A percentile compares a stretch with the other conserved stretches of the same genome.
phyloP scores from a whole-genome alignment of 2,797 vertebrate species.

The Helostoma temminkii region DNA sequence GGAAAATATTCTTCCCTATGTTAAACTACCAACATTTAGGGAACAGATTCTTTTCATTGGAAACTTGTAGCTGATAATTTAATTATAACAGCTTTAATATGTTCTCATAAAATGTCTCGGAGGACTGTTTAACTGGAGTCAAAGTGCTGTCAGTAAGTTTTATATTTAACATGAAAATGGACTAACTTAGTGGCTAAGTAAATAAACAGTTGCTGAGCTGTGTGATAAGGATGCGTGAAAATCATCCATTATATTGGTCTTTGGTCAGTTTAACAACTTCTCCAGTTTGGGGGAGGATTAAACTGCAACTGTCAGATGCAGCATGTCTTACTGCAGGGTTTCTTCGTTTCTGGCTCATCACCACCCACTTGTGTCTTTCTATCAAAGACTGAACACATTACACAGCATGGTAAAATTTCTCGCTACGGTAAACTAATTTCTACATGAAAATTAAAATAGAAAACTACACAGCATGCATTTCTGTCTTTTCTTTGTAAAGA shows the following conservation, averaged over 20 bases:
- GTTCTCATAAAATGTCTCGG: slow-evolving; percentile 12
- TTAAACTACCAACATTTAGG: background rate
- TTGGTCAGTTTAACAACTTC: slow-evolving; percentile 19
- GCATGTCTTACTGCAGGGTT: background rate
- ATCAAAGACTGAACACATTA: background rate
- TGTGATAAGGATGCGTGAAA: slow-evolving; percentile 8
- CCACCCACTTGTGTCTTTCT: slow-evolving; percentile 3
- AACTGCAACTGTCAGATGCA: slow-evolving; percentile 1
- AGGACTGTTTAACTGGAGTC: background rate
- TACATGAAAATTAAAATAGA: background rate
- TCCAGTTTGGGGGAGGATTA: slow-evolving; percentile 11
- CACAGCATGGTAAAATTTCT: background rate
- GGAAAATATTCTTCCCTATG: slow-evolving; percentile 3
- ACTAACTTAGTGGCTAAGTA: background rate
- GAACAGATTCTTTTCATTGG: background rate
- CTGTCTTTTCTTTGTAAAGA: too few relatives aligned
- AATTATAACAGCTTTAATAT: slow-evolving; percentile 20
- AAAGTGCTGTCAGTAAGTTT: slow-evolving; percentile 1
- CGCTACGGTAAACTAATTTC: too few relatives aligned
- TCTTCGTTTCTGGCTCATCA: slow-evolving; percentile 13
- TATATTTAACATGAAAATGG: background rate
- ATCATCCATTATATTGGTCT: slow-evolving; percentile 2
- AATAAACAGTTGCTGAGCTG: slow-evolving; percentile 2
- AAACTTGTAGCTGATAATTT: background rate
- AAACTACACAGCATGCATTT: background rate